These are phyloP conservation scores for Paedocypris sp. DNA, from an alignment of 2,113 vertebrate genomes.

Conservation along the genomic window DNA sequence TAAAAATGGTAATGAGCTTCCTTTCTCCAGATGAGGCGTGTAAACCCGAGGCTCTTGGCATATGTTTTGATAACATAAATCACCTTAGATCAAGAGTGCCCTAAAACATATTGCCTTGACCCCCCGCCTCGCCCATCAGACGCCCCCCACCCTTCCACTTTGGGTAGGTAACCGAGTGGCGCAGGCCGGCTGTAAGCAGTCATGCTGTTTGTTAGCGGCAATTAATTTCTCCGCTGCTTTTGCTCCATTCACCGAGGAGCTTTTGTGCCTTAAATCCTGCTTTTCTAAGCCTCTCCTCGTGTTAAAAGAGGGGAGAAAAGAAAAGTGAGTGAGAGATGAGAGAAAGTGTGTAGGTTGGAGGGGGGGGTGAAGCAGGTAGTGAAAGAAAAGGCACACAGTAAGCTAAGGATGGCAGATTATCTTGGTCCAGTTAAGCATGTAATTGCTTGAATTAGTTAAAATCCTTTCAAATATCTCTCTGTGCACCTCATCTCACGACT, in stretches of 20 bases:
- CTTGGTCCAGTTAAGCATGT: conserved; percentile 99
- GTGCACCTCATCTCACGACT: conserved; percentile 99
- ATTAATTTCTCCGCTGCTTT: conserved; percentile 99
- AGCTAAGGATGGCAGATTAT: conserved; percentile 97
- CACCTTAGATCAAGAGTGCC: conserved; percentile 39
- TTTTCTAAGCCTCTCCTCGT: conserved; percentile 87
- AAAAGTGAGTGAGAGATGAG: conserved; percentile 40
- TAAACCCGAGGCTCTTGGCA: conserved; percentile 31
- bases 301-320: conserved; percentile 43
- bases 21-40: conserved; percentile 31
- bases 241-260: conserved; percentile 85
- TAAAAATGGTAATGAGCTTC: conserved; percentile 34
- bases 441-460: conserved; percentile 99
- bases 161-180: conserved; percentile 82
- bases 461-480: conserved; percentile 99
- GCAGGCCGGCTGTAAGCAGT: conserved; percentile 93
- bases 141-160: conserved; percentile 60
- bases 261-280: conserved; percentile 99
- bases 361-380: conserved; percentile 37
- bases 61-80: conserved; percentile 41
- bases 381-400: conserved; percentile 46
- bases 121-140: conserved; percentile 38
- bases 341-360: conserved; percentile 6
- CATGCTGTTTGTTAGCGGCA: conserved; percentile 99
- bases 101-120: conserved; percentile 36